A percentile compares a stretch with the other conserved stretches of the same genome.
phyloP scores from a whole-genome alignment of 2,113 vertebrate genomes.

The Phyllostomus discolor region DNA sequence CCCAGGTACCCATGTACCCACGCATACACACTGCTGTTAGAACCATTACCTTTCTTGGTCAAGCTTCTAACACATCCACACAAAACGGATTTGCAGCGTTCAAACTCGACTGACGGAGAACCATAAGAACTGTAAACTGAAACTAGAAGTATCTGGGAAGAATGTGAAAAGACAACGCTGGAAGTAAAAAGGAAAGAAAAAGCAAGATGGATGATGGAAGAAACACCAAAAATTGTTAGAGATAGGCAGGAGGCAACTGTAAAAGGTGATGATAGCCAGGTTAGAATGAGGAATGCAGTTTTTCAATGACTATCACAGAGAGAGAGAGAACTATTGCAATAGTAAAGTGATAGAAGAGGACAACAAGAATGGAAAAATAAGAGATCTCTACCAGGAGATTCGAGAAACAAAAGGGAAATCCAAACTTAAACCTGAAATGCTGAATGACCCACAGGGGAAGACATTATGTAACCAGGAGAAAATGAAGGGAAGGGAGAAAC shows the following conservation, averaged over 20 bases:
- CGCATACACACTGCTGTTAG: not conserved
- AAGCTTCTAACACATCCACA: not conserved
- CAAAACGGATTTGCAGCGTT: not conserved
- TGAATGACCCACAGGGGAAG: not conserved
- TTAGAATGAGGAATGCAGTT: not conserved
- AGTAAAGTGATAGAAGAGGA: not conserved
- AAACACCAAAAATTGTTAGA: not conserved
- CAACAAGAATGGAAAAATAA: too few relatives aligned
- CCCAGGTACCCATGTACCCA: rapidly evolving
- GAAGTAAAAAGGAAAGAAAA: not conserved
- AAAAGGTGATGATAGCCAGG: too few relatives aligned
- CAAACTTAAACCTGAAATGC: not conserved
- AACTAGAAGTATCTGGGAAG: not conserved
- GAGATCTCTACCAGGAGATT: not conserved
- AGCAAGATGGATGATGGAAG: not conserved
- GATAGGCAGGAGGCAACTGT: not conserved
- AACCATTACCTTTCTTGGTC: not conserved
- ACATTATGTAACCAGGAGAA: not conserved
- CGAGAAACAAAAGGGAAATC: not conserved
- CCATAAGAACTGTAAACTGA: not conserved
- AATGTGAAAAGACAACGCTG: not conserved
- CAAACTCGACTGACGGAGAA: not conserved
- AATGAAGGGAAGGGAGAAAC: not conserved
- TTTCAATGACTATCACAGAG: not conserved
- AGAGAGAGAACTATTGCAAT: not conserved